phyloP scores from a whole-genome alignment of 2,113 vertebrate species.

The Himantopus leucocephalus region DNA sequence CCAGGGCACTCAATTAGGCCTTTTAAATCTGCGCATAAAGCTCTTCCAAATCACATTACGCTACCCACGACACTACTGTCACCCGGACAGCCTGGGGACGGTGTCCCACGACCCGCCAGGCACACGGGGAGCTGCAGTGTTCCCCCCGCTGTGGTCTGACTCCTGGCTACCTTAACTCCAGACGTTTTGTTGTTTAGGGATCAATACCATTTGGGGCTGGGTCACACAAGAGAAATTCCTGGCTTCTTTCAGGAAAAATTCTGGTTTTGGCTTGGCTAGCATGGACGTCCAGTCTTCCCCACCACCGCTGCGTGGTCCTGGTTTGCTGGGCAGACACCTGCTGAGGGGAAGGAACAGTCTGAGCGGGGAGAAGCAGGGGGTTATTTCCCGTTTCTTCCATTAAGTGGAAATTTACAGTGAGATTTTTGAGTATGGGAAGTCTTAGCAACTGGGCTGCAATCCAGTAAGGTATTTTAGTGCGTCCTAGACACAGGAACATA shows the following conservation, averaged over 20 bases:
- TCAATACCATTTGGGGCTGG: not conserved
- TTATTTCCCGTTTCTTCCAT: not conserved
- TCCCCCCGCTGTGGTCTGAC: accelerated
- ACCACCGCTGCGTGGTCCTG: not conserved
- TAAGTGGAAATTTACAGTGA: not conserved
- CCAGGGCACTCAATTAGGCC: not conserved
- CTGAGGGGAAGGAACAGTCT: not conserved
- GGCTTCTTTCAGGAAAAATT: not conserved
- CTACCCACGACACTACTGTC: accelerated
- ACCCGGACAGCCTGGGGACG: not conserved
- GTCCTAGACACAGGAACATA: not conserved
- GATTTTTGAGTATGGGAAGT: not conserved
- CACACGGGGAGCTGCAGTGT: accelerated
- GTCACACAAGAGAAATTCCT: not conserved
- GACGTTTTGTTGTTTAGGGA: not conserved
- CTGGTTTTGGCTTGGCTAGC: not conserved
- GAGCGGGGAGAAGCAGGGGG: not conserved
- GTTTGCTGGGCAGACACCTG: not conserved
- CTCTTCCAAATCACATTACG: accelerated
- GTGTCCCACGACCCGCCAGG: accelerated
- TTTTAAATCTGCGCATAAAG: not conserved
- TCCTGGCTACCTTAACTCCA: not conserved
- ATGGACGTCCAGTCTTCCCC: not conserved
- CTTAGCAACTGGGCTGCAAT: not conserved
- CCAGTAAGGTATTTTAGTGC: not conserved